phyloP scores from a whole-genome alignment of 2,797 vertebrate species.

The Oceanodroma leucorhoa region DNA sequence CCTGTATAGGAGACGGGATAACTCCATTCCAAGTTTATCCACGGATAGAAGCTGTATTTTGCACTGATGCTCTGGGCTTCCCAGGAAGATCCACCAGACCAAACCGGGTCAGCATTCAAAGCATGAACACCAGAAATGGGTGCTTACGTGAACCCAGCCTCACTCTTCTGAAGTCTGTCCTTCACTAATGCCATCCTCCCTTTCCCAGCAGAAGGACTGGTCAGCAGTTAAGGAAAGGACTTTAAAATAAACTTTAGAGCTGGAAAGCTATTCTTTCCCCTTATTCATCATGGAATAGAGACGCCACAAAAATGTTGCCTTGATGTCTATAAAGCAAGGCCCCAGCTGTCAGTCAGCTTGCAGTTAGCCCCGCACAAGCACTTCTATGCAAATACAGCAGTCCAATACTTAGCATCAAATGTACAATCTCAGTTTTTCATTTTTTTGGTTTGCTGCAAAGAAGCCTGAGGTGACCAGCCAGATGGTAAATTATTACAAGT shows the following conservation, averaged over 20 bases:
- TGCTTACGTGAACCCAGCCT: not conserved
- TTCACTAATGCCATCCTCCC: not conserved
- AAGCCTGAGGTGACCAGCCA: not conserved
- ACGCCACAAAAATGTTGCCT: not conserved
- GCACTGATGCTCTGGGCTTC: not conserved
- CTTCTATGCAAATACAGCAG: not conserved
- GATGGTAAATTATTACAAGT: conserved; percentile 13
- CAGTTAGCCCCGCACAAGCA: not conserved
- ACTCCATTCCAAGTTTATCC: not conserved
- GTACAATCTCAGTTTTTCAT: not conserved
- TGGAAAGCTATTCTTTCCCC: not conserved
- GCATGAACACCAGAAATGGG: not conserved
- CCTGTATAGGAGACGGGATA: not conserved
- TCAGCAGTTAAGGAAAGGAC: not conserved
- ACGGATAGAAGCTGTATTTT: not conserved
- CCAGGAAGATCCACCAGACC: not conserved
- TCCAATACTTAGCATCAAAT: not conserved
- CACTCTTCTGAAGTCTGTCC: not conserved
- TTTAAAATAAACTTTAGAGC: not conserved
- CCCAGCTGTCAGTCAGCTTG: not conserved
- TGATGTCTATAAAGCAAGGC: not conserved
- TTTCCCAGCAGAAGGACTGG: not conserved
- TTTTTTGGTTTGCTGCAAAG: not conserved
- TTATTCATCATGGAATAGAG: not conserved
- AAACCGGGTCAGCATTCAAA: not conserved